Evolutionary conservation across 2,888 invertebrate genomes (phyloP), one percentile per base, ranked within the genome.

Genomic region (Phania funesta): DNA sequence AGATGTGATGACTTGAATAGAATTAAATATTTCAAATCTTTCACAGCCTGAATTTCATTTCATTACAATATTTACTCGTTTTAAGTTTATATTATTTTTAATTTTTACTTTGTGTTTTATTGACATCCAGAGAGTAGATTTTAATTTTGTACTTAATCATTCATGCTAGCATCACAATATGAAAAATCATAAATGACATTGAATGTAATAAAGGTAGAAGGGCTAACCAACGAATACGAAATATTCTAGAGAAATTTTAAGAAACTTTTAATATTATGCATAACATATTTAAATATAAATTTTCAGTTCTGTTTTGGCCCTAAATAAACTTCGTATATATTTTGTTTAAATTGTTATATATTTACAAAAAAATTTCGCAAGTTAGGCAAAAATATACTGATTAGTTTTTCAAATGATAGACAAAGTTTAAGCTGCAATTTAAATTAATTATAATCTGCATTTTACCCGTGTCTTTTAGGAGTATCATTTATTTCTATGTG

Each of bases 31-130:
- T 78, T 20, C 18, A 35, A 71, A 58, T 50, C 50, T 65, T 78
- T 73, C 50, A 26, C 52, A 73, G 65, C 58, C 38, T 78, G 71
- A 73, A 73, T 60, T 78, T 71, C 48, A 78, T 64, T 71, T 65
- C 58, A 78, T 78, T 73, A 52, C 44, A 44, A 44, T 38, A 64
- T 74, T 54, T 35, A 74, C 64, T 54, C 54, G 7, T 64, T 32
- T 32, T 48, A 35, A 18, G 54, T 8, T 74, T 32, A 44, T 32
- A 44, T 60, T 48, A 50, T 64, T 74, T 62, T 71, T 29, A 32
- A 52, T 52, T 50, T 52, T 29, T 7, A 24, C 24, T 35, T 18
- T 48, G 8, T 6, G 3, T 24, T 46, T 16, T 24, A 46, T 46
- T 70, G 56, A 70, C 44, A 44, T 11, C 18, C 29, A 20, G 11